Percentiles rank a stretch among this genome's conserved stretches.
Evolutionary conservation across 1,140 invertebrate species (phyloP).

Genomic region (Eciton burchellii): DNA sequence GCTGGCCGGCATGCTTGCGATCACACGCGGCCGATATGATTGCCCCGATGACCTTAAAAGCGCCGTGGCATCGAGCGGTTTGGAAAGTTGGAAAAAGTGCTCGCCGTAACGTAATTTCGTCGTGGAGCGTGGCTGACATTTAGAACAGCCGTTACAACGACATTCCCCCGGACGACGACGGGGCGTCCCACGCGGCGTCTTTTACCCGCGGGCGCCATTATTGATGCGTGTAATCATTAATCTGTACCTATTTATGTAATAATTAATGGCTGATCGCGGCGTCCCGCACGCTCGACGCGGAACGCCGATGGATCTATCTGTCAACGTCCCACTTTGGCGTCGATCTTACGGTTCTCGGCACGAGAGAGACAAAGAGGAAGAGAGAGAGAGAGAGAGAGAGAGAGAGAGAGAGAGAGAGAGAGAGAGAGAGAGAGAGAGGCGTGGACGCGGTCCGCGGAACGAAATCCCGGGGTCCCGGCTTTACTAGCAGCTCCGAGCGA

Average conservation of each 20-base stretch:
- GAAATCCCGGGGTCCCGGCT: conserved; percentile 56
- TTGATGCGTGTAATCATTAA: conserved; percentile 76
- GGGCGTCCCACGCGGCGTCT: conserved; percentile 12
- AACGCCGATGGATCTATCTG: conserved; percentile 70
- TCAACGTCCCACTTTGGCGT: conserved; percentile 65
- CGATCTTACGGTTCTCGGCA: conserved; percentile 61
- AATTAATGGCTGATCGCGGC: conserved; percentile 71
- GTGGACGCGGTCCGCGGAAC: conserved; percentile 52
- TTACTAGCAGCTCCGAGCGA: conserved; percentile 51
- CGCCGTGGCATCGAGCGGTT: conserved; percentile 56
- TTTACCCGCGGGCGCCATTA: conserved; percentile 62
- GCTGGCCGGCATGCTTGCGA: conserved; percentile 50
- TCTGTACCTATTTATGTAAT: conserved; percentile 65
- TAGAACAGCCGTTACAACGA: conserved; percentile 77
- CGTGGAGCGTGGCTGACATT: conserved; percentile 78
- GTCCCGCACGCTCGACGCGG: conserved; percentile 46
- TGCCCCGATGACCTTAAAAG: conserved; percentile 69
- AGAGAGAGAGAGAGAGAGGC: too few species aligned
- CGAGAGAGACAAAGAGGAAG: too few species aligned
- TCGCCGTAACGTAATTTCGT: conserved; percentile 71
- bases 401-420: too few species aligned
- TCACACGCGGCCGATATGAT: conserved; percentile 60
- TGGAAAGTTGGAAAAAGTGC: conserved; percentile 69
- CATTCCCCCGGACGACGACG: conserved; percentile 70
- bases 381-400: too few species aligned